These are phyloP conservation scores for Megaustenia siamemsis DNA, from an alignment of 2,888 invertebrate genomes.

Conservation along the genomic window DNA sequence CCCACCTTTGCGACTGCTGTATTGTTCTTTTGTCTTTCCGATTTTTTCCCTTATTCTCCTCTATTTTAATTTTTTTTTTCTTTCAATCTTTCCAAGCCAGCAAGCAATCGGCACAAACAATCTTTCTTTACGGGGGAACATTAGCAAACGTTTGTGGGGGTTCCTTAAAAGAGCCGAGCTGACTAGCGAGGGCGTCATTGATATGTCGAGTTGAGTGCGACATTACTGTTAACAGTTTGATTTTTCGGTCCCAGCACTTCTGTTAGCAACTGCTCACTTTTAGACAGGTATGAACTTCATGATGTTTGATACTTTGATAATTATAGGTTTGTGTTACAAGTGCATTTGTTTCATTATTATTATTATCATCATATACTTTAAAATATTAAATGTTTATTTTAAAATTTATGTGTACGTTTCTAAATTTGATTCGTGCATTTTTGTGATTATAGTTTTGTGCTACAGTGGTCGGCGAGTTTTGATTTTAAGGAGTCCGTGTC, in stretches of 20 bases:
- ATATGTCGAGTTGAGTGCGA: background rate
- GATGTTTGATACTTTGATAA: too few relatives aligned
- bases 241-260: background rate
- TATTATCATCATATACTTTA: too few relatives aligned
- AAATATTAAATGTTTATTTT: too few relatives aligned
- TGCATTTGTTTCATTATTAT: too few relatives aligned
- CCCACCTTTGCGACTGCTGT: background rate
- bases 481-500: too few relatives aligned
- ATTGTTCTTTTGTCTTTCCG: slow-evolving; percentile 27
- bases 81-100: background rate
- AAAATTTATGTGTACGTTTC: too few relatives aligned
- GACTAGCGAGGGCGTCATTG: background rate
- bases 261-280: background rate
- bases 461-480: too few relatives aligned
- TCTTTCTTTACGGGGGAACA: background rate
- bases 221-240: background rate
- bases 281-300: background rate
- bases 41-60: slow-evolving; percentile 25
- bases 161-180: background rate
- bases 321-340: too few relatives aligned
- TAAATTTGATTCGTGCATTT: too few relatives aligned
- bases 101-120: slow-evolving; percentile 12
- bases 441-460: too few relatives aligned
- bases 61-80: background rate
- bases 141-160: background rate